Evolutionary conservation across 2,113 vertebrate species (phyloP).

Genomic region (Python bivittatus): DNA sequence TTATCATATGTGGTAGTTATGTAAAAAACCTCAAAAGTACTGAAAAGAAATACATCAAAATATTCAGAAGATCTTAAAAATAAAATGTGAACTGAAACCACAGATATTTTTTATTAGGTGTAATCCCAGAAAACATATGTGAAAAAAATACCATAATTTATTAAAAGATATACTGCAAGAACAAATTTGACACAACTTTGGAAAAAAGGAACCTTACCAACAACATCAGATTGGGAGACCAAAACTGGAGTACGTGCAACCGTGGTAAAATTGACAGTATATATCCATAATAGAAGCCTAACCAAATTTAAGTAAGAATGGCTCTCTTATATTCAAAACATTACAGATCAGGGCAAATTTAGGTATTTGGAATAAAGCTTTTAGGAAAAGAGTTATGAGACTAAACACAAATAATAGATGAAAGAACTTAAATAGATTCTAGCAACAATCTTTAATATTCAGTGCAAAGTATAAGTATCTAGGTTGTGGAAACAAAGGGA

Average conservation of each 20-base stretch:
- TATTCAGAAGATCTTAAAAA: background rate
- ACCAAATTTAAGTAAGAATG: background rate
- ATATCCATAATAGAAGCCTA: background rate
- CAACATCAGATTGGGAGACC: background rate
- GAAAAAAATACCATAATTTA: background rate
- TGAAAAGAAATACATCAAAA: background rate
- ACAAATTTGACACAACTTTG: background rate
- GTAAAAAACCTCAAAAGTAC: background rate
- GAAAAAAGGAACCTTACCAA: background rate
- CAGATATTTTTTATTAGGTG: background rate
- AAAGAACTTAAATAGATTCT: background rate
- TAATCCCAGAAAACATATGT: background rate
- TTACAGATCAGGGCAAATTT: background rate
- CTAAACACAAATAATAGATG: background rate
- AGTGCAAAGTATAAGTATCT: background rate
- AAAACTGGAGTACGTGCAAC: background rate
- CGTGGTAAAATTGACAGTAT: background rate
- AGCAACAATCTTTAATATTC: background rate
- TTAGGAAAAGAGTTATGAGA: background rate
- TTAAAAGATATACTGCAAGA: background rate
- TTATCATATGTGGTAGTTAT: background rate
- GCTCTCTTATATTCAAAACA: background rate
- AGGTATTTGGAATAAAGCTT: background rate
- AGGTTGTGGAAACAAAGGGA: background rate
- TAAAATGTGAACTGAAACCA: background rate